Base-by-base conservation (phyloP, 64 coral and sea anemone genomes). In the Actinia equina region DNA sequence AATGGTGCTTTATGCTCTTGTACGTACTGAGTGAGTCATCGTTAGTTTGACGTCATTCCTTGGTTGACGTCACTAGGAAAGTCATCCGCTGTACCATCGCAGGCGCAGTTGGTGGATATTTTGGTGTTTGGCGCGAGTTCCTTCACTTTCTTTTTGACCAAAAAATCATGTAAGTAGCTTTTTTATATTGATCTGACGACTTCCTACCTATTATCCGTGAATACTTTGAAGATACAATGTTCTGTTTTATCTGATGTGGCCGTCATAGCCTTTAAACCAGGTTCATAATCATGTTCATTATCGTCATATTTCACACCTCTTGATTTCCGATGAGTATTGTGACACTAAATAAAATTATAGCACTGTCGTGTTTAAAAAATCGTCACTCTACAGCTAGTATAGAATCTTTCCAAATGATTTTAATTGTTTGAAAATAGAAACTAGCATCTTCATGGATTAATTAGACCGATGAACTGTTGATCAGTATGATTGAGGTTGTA, bases 101-200 rank as follows among this genome's bases (percentile, higher is more conserved):
- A 71, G 67, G 67, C 67, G n/a, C 67, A 41, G 26, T 37, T 41
- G 67, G 67, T n/a, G n/a, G n/a, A 71, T 71, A 71, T 71, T 71
- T 71, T 71, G 25, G 67, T 71, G 67, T 71, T 71, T 71, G 67
- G 67, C 30, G 41, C 67, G n/a, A 71, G 67, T 9, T 26, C 11
- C 3, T 71, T 41, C 26, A 71, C 5, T 37, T 26, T 26, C 26
- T 15, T 37, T 71, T 37, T n/a, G 26, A 71, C 8, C 7, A 30
- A 71, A 71, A 71, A 10, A 22, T 37, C 3, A 71, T 27, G 67
- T 71, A 71, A 71, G 67, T 71, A 71, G 25, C 25, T 71, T 13
- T 30, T 6, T 4, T 71, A 1, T 71, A 23, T 71, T 71, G 1
- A 27, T 71, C 41, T 71, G 3, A 27, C 25, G 7, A 27, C 10